Evolutionary conservation across 2,888 invertebrate genomes (phyloP).

Genomic region (Caenorhabditis drosophilae): DNA sequence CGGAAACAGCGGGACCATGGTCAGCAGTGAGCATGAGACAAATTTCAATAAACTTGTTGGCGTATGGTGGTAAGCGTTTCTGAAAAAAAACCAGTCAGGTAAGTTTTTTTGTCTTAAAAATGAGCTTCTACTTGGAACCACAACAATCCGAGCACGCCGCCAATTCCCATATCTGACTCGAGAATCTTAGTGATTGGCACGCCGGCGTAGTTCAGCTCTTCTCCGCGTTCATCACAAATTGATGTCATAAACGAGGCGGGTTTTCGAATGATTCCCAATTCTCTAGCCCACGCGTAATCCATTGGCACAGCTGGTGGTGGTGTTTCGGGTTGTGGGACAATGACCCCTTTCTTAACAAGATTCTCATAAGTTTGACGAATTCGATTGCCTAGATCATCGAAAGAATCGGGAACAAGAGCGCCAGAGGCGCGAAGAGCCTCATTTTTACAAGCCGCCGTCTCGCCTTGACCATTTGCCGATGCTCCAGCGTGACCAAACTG

Average conservation of each 20-base stretch:
- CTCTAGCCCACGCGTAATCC: conserved; percentile 98
- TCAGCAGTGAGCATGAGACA: conserved; percentile 97
- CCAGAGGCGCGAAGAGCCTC: conserved; percentile 82
- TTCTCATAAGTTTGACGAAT: conserved; percentile 72
- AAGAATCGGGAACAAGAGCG: conserved; percentile 88
- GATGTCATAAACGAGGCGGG: conserved; percentile 99
- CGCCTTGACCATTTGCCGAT: conserved; percentile 89
- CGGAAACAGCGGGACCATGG: conserved; percentile 97
- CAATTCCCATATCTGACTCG: conserved; percentile 92
- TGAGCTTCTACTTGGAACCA: conserved; percentile 99
- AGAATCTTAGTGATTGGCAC: conserved; percentile 82
- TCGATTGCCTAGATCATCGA: conserved; percentile 84
- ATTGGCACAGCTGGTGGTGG: conserved; percentile 99
- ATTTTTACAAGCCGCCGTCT: conserved; percentile 93
- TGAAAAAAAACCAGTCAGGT: conserved; percentile 28
- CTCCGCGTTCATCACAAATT: conserved; percentile 97
- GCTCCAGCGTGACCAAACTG: conserved; percentile 99
- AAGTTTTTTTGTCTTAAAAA: too few species aligned
- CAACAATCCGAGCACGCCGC: conserved; percentile 91
- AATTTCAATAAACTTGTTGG: conserved; percentile 97
- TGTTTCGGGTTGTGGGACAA: conserved; percentile 86
- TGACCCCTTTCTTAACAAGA: conserved; percentile 81
- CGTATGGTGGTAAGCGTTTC: conserved; percentile 81
- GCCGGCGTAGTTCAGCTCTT: conserved; percentile 80
- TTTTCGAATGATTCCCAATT: conserved; percentile 94